A percentile compares a stretch with the other conserved stretches of the same genome.
Evolutionary conservation across 2,113 vertebrate genomes (phyloP).

Genomic region (Crotalus viridis): DNA sequence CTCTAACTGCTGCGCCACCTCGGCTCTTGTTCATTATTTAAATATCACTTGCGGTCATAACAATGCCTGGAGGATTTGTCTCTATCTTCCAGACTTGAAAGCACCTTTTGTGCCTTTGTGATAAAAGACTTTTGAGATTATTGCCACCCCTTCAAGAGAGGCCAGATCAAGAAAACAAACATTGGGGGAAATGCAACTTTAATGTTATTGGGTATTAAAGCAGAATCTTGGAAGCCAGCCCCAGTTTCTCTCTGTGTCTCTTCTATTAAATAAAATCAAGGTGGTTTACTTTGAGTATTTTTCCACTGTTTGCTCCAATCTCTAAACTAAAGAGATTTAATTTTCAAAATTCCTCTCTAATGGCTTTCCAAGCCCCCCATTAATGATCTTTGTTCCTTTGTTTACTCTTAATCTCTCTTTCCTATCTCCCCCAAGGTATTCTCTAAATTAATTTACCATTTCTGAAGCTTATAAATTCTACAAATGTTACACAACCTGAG

Average conservation of each 20-base stretch:
- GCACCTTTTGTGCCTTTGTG: neutral
- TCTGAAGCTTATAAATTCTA: neutral
- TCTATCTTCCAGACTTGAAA: neutral
- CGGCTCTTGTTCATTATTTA: neutral
- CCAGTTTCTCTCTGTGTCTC: neutral
- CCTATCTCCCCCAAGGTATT: neutral
- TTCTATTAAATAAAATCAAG: neutral
- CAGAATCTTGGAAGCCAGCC: neutral
- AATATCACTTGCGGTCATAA: neutral
- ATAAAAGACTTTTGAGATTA: neutral
- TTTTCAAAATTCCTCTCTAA: neutral
- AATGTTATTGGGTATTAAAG: neutral
- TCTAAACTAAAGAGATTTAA: neutral
- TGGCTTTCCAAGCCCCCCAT: neutral
- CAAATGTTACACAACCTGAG: neutral
- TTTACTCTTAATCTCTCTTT: neutral
- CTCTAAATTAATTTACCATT: neutral
- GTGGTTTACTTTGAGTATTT: neutral
- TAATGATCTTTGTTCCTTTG: neutral
- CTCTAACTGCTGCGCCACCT: too few relatives aligned
- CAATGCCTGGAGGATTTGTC: neutral
- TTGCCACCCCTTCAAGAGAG: neutral
- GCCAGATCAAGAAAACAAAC: neutral
- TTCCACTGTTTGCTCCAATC: neutral
- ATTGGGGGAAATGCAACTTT: neutral